A percentile compares a stretch with the other conserved stretches of the same genome.
phyloP scores from a whole-genome alignment of 2,797 vertebrate genomes.

The Falco cherrug region DNA sequence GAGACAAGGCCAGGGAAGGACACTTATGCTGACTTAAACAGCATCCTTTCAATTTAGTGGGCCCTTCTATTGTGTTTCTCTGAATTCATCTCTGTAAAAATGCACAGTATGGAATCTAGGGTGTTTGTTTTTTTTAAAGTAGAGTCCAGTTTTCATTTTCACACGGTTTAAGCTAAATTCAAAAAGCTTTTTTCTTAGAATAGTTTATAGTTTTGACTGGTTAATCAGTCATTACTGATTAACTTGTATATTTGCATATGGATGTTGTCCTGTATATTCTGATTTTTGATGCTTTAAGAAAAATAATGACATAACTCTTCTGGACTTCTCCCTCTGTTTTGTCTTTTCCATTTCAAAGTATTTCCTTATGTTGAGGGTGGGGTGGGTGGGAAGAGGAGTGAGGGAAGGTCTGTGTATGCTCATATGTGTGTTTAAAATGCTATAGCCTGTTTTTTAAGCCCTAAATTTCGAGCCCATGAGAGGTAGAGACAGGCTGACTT shows the following conservation, averaged over 20 bases:
- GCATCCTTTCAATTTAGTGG: slow-evolving; percentile 8
- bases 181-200: not conserved
- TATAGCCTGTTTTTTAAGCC: not conserved
- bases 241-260: not conserved
- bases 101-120: not conserved
- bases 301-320: not conserved
- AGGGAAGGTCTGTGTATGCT: not conserved
- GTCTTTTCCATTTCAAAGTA: not conserved
- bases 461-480: not conserved
- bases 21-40: slow-evolving; percentile 54
- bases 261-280: not conserved
- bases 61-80: slow-evolving; percentile 2
- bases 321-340: not conserved
- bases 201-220: not conserved
- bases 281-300: not conserved
- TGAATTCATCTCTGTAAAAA: not conserved
- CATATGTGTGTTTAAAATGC: not conserved
- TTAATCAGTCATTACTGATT: not conserved
- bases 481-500: not conserved
- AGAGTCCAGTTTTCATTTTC: not conserved
- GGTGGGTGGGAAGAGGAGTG: rapidly evolving
- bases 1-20: slow-evolving; percentile 63
- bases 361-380: not conserved
- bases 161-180: not conserved
- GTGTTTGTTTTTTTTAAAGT: not conserved